phyloP scores from a whole-genome alignment of 2,888 invertebrate species.

The Gastracanthus pulcherrimus region DNA sequence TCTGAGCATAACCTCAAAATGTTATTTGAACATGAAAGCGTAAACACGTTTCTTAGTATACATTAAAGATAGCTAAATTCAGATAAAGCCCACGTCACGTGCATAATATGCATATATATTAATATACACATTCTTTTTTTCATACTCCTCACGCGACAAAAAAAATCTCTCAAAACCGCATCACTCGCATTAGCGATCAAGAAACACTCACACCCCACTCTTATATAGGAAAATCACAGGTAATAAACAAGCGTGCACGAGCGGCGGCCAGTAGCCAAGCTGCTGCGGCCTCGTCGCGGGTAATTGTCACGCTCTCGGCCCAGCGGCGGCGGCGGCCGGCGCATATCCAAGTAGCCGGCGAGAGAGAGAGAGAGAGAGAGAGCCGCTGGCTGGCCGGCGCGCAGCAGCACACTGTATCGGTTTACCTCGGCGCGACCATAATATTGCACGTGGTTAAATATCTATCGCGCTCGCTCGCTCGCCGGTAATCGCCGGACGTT shows the following conservation, averaged over 20 bases:
- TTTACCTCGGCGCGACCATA: constrained; percentile 51
- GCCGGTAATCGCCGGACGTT: constrained; percentile 45
- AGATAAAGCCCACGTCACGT: too few species aligned
- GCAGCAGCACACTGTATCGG: constrained; percentile 52
- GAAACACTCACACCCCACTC: too few species aligned
- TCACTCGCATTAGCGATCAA: constrained; percentile 11
- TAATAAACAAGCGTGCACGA: constrained; percentile 40
- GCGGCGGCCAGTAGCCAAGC: too few species aligned
- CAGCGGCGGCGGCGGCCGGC: not conserved
- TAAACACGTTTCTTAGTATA: too few species aligned
- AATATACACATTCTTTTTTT: too few species aligned
- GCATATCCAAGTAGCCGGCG: constrained; percentile 47
- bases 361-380: constrained; percentile 4
- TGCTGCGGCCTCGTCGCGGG: constrained; percentile 40
- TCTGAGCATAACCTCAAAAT: too few species aligned
- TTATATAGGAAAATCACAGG: constrained; percentile 37
- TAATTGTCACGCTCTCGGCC: constrained; percentile 53
- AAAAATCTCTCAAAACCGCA: constrained; percentile 14
- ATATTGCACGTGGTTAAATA: constrained; percentile 56
- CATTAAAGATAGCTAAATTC: too few species aligned
- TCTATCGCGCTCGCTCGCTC: constrained; percentile 46
- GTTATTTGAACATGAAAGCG: too few species aligned
- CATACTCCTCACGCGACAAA: not conserved
- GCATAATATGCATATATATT: too few species aligned
- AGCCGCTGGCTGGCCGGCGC: constrained; percentile 8